Evolutionary conservation across 2,797 vertebrate genomes (phyloP).

Genomic region (Alfaro cultratus): DNA sequence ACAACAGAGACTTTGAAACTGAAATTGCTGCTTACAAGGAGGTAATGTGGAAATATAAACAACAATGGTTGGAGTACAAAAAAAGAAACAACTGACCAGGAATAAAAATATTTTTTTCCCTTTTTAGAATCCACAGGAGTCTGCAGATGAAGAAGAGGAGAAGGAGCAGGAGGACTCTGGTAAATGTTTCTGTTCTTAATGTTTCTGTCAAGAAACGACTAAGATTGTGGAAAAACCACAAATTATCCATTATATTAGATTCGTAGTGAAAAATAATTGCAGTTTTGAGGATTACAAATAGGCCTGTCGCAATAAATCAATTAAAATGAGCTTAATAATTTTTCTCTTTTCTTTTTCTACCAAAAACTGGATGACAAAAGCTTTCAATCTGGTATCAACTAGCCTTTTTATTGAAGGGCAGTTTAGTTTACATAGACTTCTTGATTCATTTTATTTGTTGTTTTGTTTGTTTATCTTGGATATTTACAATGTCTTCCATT

Average conservation of each 20-base stretch:
- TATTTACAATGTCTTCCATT: too few species aligned
- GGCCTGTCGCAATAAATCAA: too few species aligned
- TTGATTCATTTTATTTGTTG: too few species aligned
- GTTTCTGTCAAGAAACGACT: not conserved
- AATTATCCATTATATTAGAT: not conserved
- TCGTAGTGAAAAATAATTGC: too few species aligned
- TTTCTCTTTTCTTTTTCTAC: too few species aligned
- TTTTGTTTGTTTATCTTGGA: too few species aligned
- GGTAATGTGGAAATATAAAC: slow-evolving; percentile 68
- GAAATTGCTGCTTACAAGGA: slow-evolving; percentile 88
- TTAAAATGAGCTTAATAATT: too few species aligned
- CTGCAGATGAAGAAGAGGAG: slow-evolving; percentile 92
- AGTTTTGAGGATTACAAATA: too few species aligned
- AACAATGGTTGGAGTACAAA: not conserved
- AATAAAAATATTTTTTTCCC: not conserved
- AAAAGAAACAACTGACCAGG: not conserved
- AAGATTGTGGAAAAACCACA: not conserved
- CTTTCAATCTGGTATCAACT: too few species aligned
- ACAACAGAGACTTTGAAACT: slow-evolving; percentile 90
- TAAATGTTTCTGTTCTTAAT: slow-evolving; percentile 35
- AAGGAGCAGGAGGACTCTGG: slow-evolving; percentile 87
- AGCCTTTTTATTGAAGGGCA: too few species aligned
- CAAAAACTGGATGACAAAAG: too few species aligned
- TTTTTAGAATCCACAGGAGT: slow-evolving; percentile 89
- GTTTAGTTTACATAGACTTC: too few species aligned